Evolutionary conservation across 2,797 vertebrate species (phyloP), one percentile per base, ranked within the genome.

Genomic region (Cheracebus regulus): DNA sequence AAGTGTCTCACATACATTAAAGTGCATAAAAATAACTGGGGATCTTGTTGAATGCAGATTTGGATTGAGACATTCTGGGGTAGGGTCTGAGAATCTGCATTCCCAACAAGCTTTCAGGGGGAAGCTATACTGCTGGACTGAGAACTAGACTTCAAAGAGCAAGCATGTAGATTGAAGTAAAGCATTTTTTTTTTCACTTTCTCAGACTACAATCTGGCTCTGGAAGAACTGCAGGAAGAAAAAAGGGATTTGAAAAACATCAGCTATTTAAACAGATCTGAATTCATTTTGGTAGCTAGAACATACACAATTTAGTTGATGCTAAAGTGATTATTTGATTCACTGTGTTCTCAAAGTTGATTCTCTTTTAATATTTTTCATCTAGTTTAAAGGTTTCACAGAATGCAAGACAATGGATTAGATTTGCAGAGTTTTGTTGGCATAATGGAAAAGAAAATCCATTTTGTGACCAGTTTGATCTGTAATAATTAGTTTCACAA

Each of bases 401-500:
- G 44, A 78, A 95, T 95, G n/a, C 92, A 96, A 93, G 87, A 92
- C 52, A 92, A 52, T 78, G 41, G 67, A 94, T 96, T 94, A 89
- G 24, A 78, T 95, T 93, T 94, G 20, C 41, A 80, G 39, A 87
- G 86, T 92, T 87, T 84, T 93, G n/a, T 93, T 96, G 52, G 17
- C 39, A 36, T 92, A 93, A 97, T 78, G 30, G 75, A 95, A 98
- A 96, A 90, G 72, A 96, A 97, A 97, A 97, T 94, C 96, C 76
- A 89, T 96, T 96, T 93, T 96, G 70, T 96, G 70, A 93, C 70
- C 75, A 93, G 70, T 93, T 95, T 96, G 80, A 96, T 97, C 93
- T 97, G 83, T 82, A 96, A 94, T 96, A 97, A 97, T 96, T 96
- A 92, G 80, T 93, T 97, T 95, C 89, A 93, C 9, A 55, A 96